These are phyloP conservation scores for Nesometra sesokonis DNA, from an alignment of 35 echinoderm and acorn worm species.

Conservation along the genomic window DNA sequence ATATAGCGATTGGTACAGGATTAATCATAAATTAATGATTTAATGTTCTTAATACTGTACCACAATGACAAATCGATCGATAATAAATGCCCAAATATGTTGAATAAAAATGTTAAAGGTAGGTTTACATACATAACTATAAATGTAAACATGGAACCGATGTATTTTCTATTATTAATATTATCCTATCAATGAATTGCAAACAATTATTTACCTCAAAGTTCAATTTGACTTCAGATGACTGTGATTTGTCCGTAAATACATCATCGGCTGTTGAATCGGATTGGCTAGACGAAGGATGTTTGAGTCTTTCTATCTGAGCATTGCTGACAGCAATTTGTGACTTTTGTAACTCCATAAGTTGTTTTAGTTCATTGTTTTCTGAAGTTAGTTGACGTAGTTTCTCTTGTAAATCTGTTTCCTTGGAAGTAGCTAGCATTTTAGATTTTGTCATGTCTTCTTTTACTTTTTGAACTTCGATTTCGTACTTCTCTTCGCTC, in stretches of 20 bases:
- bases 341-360: background rate
- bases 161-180: too few relatives aligned
- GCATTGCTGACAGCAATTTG: background rate
- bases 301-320: background rate
- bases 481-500: slow-evolving; percentile 28
- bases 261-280: background rate
- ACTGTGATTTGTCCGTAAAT: background rate
- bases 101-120: too few relatives aligned
- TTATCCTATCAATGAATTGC: too few relatives aligned
- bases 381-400: background rate
- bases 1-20: too few relatives aligned
- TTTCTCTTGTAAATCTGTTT: background rate
- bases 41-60: too few relatives aligned
- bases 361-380: background rate
- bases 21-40: too few relatives aligned
- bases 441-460: background rate
- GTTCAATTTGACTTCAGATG: background rate
- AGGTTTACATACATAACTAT: too few relatives aligned
- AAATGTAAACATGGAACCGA: too few relatives aligned
- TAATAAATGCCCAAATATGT: too few relatives aligned
- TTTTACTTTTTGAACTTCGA: slow-evolving; percentile 13
- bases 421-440: background rate
- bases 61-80: too few relatives aligned
- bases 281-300: background rate
- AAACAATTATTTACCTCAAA: background rate